phyloP scores from a whole-genome alignment of 2,888 invertebrate genomes.

The Euplagia quadripunctaria region DNA sequence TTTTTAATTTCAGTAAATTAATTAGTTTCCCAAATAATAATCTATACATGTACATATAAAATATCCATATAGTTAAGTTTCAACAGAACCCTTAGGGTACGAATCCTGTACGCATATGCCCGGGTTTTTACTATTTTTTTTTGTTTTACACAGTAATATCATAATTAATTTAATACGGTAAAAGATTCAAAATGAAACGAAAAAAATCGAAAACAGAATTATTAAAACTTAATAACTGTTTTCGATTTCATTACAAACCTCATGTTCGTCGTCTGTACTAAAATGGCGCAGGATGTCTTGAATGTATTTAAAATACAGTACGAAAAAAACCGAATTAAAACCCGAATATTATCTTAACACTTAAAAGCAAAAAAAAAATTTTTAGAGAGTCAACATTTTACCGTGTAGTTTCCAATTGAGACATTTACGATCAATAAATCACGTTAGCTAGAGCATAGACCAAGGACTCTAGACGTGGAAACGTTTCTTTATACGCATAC shows the following conservation, averaged over 20 bases:
- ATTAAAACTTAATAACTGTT: not conserved
- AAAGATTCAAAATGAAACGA: not conserved
- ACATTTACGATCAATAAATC: conserved; percentile 10
- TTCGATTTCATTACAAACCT: not conserved
- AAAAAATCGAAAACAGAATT: not conserved
- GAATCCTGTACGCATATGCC: too few species aligned
- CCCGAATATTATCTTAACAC: not conserved
- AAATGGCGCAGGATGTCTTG: not conserved
- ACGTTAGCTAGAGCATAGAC: not conserved
- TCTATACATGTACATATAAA: too few species aligned
- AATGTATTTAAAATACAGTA: not conserved
- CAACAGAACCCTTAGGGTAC: not conserved
- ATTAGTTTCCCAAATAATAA: too few species aligned
- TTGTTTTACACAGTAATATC: not conserved
- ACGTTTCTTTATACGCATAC: conserved; percentile 11
- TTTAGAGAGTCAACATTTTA: not conserved
- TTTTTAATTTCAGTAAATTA: not conserved
- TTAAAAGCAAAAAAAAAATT: not conserved
- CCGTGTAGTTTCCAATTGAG: not conserved
- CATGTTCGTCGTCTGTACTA: not conserved
- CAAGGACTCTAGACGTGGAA: not conserved
- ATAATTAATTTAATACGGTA: not conserved
- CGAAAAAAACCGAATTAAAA: too few species aligned
- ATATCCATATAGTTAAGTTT: too few species aligned
- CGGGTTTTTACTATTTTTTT: too few species aligned